phyloP scores from a whole-genome alignment of 1,140 invertebrate genomes.

The Pollicipes pollicipes region DNA sequence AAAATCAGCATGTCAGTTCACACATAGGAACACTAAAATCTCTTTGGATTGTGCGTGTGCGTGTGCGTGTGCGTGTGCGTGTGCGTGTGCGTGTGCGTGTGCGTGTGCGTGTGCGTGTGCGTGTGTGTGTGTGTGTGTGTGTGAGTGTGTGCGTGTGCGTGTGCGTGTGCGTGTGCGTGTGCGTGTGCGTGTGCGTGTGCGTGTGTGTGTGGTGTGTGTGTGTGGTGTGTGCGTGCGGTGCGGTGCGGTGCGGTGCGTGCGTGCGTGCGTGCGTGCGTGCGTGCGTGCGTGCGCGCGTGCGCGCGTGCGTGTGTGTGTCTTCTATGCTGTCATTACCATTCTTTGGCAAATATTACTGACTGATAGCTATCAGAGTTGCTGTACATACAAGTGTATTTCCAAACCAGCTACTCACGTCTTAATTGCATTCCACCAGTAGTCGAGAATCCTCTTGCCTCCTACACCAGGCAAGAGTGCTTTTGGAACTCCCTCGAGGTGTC shows the following conservation, averaged over 20 bases:
- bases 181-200: neutral
- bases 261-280: neutral
- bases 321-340: constrained; percentile 3
- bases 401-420: constrained; percentile 12
- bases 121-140: no score
- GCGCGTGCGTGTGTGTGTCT: no score
- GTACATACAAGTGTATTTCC: neutral
- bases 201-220: neutral
- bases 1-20: constrained; percentile 2
- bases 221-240: no score
- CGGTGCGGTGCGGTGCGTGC: no score
- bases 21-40: constrained; percentile 8
- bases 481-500: constrained; percentile 17
- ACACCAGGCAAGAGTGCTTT: constrained; percentile 19
- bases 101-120: no score
- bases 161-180: no score
- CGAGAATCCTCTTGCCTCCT: constrained; percentile 17
- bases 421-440: constrained; percentile 20
- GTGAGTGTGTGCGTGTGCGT: no score
- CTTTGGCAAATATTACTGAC: neutral
- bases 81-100: no score
- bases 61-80: neutral
- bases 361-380: neutral
- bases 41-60: no score
- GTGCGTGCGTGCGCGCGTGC: no score